Conservation (phyloP, 2,888 invertebrate species). For the Brenthis daphne region DNA sequence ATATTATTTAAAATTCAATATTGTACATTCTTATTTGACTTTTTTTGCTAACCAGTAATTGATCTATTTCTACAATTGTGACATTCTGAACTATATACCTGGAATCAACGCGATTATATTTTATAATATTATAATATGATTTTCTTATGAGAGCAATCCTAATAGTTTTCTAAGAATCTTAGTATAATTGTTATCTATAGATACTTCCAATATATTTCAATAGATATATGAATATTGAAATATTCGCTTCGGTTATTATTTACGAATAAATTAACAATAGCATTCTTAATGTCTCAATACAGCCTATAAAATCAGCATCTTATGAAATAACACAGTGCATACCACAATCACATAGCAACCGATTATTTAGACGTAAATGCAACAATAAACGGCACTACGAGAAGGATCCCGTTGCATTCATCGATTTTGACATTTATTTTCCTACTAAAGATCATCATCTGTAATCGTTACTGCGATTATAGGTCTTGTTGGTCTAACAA, state of each 20-base stretch:
- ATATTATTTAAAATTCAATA: constrained; percentile 8
- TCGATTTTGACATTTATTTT: constrained; percentile 60
- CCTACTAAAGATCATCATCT: constrained; percentile 43
- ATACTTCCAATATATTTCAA: background rate
- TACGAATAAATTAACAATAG: constrained; percentile 10
- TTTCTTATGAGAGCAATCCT: constrained; percentile 8
- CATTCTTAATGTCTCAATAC: constrained; percentile 20
- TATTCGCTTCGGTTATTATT: background rate
- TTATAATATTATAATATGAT: constrained; percentile 6
- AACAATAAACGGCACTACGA: constrained; percentile 33
- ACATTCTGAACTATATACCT: constrained; percentile 7
- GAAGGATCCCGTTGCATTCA: constrained; percentile 42
- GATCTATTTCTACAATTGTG: constrained; percentile 10
- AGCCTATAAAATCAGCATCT: constrained; percentile 8
- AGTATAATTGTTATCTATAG: constrained; percentile 2
- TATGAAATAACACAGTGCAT: constrained; percentile 10
- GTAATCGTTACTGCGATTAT: constrained; percentile 33
- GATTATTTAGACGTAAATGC: constrained; percentile 29
- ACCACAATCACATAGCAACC: constrained; percentile 25
- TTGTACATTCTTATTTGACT: constrained; percentile 5
- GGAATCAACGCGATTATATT: constrained; percentile 8
- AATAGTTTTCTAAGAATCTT: constrained; percentile 11
- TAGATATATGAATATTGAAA: background rate
- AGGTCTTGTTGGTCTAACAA: constrained; percentile 34
- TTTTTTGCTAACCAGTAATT: constrained; percentile 14